Conservation (phyloP, 2,888 invertebrate genomes). For the Theretra japonica region DNA sequence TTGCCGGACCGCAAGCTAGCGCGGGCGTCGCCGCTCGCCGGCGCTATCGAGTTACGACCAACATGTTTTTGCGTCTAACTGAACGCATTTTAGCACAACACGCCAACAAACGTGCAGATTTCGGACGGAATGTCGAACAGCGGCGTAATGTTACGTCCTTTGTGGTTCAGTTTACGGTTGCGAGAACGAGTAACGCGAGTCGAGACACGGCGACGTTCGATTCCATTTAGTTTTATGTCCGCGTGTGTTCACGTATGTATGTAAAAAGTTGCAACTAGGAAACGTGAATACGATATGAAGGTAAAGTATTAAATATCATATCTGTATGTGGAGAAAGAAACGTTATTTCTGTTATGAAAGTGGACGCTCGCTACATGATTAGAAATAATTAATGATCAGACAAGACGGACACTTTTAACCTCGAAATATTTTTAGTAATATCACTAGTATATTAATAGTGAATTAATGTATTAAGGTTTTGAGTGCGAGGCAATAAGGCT, state of each 20-base stretch:
- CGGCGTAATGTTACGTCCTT: slow-evolving; percentile 5
- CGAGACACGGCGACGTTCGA: slow-evolving; percentile 41
- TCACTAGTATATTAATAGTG: no score
- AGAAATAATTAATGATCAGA: background rate
- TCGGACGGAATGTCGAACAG: slow-evolving; percentile 10
- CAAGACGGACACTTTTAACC: no score
- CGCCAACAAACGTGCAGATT: slow-evolving; percentile 1
- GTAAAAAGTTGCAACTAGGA: slow-evolving; percentile 6
- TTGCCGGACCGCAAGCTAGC: slow-evolving; percentile 64
- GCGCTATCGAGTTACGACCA: slow-evolving; percentile 16
- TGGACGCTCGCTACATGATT: background rate
- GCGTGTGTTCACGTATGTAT: slow-evolving; percentile 24
- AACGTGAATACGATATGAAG: slow-evolving; percentile 24
- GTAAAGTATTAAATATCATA: slow-evolving; percentile 16
- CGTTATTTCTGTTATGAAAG: background rate
- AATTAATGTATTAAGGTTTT: no score
- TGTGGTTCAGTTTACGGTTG: slow-evolving; percentile 45
- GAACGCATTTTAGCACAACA: slow-evolving; percentile 3
- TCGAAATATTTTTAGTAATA: background rate
- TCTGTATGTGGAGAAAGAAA: background rate
- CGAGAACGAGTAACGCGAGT: slow-evolving; percentile 50
- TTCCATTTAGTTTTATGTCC: slow-evolving; percentile 48
- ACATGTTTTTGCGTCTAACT: slow-evolving; percentile 24
- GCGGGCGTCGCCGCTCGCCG: slow-evolving; percentile 1
- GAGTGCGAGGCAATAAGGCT: no score